Evolutionary conservation across 2,113 vertebrate species (phyloP).

Genomic region (Atherinomorus stipes): DNA sequence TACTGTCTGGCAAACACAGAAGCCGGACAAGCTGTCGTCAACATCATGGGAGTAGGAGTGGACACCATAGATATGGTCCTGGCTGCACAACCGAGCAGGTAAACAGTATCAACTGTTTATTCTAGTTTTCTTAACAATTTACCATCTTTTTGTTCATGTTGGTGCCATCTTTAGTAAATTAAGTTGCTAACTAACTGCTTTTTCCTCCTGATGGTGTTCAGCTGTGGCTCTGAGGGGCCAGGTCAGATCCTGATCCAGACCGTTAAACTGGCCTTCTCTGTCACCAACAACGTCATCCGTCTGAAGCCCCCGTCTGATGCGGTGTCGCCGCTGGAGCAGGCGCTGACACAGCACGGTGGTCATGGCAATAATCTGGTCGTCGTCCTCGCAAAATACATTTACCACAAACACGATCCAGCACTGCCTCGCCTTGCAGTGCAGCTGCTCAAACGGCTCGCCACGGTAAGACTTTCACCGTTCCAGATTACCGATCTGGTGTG

Average conservation of each 20-base stretch:
- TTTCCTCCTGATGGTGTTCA: constrained; percentile 43
- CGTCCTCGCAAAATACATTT: constrained; percentile 97
- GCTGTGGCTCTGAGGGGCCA: constrained; percentile 91
- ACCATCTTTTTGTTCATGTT: neutral
- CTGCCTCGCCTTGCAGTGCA: constrained; percentile 96
- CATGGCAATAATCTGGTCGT: constrained; percentile 97
- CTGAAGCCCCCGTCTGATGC: constrained; percentile 91
- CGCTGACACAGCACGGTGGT: constrained; percentile 94
- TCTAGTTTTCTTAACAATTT: neutral
- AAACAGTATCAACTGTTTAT: constrained; percentile 7
- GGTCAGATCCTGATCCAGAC: constrained; percentile 97
- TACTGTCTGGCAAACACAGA: constrained; percentile 96
- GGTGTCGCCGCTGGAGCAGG: constrained; percentile 93
- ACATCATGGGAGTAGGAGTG: constrained; percentile 97
- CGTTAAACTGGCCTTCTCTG: constrained; percentile 94
- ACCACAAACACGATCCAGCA: constrained; percentile 96
- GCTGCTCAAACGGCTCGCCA: constrained; percentile 94
- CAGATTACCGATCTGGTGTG: neutral
- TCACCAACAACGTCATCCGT: constrained; percentile 96
- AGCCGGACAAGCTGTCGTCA: constrained; percentile 95
- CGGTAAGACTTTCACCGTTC: constrained; percentile 73
- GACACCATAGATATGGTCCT: constrained; percentile 96
- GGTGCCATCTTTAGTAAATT: neutral
- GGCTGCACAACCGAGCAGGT: constrained; percentile 93
- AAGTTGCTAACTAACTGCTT: neutral